Percentiles rank a stretch among this genome's conserved stretches.
These are phyloP conservation scores for Collichthys lucidus DNA, from an alignment of 2,113 vertebrate species.

Conservation along the genomic window DNA sequence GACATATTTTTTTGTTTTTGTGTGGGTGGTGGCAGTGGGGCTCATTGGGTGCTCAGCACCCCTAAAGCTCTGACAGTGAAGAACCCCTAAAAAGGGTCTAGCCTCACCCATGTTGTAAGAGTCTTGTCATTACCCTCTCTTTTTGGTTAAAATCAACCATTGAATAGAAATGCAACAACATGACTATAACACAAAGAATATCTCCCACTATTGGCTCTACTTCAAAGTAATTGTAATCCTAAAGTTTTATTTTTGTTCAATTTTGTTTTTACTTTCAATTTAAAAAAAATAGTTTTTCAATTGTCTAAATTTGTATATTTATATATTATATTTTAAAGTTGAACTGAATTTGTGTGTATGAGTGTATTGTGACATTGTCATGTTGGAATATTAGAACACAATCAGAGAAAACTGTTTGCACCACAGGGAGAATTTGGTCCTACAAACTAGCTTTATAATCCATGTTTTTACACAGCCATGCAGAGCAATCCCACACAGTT, in stretches of 20 bases:
- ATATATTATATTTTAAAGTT: no score
- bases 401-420: conserved; percentile 4
- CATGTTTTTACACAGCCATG: not conserved
- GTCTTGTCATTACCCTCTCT: no score
- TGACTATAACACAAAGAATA: not conserved
- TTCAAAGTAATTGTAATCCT: not conserved
- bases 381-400: not conserved
- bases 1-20: no score
- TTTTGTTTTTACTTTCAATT: not conserved
- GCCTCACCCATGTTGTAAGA: no score
- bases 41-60: no score
- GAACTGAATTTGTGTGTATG: not conserved
- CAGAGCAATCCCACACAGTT: conserved; percentile 25
- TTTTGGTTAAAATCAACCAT: not conserved
- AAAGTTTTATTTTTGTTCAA: no score
- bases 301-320: no score
- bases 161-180: not conserved
- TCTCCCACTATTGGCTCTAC: not conserved
- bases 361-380: not conserved
- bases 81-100: no score
- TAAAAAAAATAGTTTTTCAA: no score
- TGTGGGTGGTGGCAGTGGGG: no score
- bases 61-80: no score
- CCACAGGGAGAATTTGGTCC: conserved; percentile 10
- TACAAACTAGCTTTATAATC: conserved; percentile 22